These are phyloP conservation scores for Prorops nasuta DNA, from an alignment of 1,140 invertebrate genomes.

Conservation along the genomic window DNA sequence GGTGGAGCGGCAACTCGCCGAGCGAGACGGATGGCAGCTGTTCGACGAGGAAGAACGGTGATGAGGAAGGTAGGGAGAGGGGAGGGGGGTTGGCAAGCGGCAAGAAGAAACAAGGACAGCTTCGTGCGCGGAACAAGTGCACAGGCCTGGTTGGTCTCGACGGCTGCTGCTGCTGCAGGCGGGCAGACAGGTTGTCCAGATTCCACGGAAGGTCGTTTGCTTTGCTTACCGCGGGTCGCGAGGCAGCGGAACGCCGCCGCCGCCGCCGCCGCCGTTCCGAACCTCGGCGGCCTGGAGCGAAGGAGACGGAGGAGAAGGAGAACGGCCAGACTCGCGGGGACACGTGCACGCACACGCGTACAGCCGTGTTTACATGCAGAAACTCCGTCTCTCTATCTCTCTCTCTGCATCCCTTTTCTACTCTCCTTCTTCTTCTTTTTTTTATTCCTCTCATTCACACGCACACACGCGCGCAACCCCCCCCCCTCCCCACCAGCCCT, in stretches of 20 bases:
- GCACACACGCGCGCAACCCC: neutral
- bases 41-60: neutral
- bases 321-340: slow-evolving; percentile 24
- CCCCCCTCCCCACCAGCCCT: slow-evolving; percentile 2
- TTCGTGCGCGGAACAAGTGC: slow-evolving; percentile 42
- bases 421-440: slow-evolving; percentile 1
- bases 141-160: slow-evolving; percentile 33
- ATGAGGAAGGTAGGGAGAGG: neutral
- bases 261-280: slow-evolving; percentile 39
- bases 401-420: neutral
- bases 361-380: neutral
- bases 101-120: slow-evolving; percentile 12
- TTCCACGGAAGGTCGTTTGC: slow-evolving; percentile 59
- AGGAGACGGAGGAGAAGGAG: slow-evolving; percentile 17
- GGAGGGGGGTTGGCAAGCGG: slow-evolving; percentile 1
- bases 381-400: neutral
- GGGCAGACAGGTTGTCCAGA: slow-evolving; percentile 58
- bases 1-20: slow-evolving; percentile 21
- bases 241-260: slow-evolving; percentile 24
- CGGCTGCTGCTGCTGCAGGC: slow-evolving; percentile 45
- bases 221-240: slow-evolving; percentile 55
- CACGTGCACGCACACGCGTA: slow-evolving; percentile 19
- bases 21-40: slow-evolving; percentile 19
- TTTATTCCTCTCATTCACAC: neutral
- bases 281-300: slow-evolving; percentile 22